Percentiles rank a stretch among this genome's conserved stretches.
phyloP scores from a whole-genome alignment of 2,113 vertebrate genomes.

The Electrona antarctica region DNA sequence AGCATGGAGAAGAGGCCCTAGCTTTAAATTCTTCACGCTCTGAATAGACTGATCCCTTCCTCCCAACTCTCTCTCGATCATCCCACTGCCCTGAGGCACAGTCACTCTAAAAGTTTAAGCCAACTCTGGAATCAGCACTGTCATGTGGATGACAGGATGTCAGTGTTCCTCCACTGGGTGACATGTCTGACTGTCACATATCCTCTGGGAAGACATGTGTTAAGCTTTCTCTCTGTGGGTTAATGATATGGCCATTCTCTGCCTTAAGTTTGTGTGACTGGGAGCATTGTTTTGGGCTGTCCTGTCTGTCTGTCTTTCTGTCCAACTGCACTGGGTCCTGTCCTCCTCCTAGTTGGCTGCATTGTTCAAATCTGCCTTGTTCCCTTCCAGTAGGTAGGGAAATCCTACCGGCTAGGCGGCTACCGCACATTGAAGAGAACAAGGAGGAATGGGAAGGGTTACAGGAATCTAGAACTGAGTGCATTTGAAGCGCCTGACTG shows the following conservation, averaged over 20 bases:
- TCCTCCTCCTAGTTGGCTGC: neutral
- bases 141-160: conserved; percentile 31
- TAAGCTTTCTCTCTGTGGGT: neutral
- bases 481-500: conserved; percentile 49
- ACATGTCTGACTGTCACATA: neutral
- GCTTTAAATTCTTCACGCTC: conserved; percentile 4
- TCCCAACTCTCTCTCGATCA: neutral
- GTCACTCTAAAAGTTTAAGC: conserved; percentile 5
- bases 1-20: neutral
- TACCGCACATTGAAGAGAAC: conserved; percentile 9
- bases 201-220: neutral
- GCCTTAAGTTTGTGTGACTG: neutral
- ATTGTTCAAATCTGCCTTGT: conserved; percentile 2
- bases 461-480: conserved; percentile 40
- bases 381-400: conserved; percentile 4
- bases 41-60: neutral
- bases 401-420: no score
- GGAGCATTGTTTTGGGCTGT: neutral
- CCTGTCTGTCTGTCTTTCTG: neutral
- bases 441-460: conserved; percentile 25
- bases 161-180: neutral
- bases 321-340: neutral
- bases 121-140: conserved; percentile 21
- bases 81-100: conserved; percentile 16
- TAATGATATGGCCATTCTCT: neutral